Percentiles rank a stretch among this genome's conserved stretches.
Evolutionary conservation across 2,113 vertebrate species (phyloP).

Genomic region (Mobula birostris): DNA sequence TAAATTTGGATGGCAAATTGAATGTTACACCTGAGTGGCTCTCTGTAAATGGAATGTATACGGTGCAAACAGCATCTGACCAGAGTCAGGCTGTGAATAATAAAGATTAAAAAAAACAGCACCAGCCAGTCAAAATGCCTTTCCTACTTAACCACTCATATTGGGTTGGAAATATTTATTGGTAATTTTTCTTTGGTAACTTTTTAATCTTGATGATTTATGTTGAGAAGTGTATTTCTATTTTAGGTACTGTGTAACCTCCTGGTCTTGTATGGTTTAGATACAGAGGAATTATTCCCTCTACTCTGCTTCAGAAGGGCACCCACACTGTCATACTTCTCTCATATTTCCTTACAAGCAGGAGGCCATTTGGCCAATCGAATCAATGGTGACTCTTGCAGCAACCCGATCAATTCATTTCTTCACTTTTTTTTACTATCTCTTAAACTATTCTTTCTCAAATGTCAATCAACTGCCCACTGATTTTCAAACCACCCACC

Average conservation of each 20-base stretch:
- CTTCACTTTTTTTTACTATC: too few species aligned
- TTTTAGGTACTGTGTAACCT: background rate
- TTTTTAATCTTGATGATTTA: background rate
- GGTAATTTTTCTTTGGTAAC: background rate
- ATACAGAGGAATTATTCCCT: background rate
- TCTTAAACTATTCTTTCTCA: too few species aligned
- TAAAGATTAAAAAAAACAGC: background rate
- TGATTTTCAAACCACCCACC: too few species aligned
- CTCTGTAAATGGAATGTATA: background rate
- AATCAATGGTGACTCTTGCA: too few species aligned
- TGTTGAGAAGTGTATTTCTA: background rate
- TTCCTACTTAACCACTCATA: background rate
- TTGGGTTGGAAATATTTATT: background rate
- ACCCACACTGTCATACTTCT: too few species aligned
- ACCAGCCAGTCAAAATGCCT: background rate
- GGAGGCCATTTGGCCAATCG: too few species aligned
- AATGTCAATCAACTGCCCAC: too few species aligned
- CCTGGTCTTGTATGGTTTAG: background rate
- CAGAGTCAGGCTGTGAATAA: background rate
- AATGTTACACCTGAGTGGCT: background rate
- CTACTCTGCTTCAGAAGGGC: background rate
- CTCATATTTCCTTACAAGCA: too few species aligned
- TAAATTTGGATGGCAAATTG: slow-evolving; percentile 24
- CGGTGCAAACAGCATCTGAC: background rate
- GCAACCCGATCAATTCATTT: too few species aligned